These are phyloP conservation scores for Griposia aprilina DNA, from an alignment of 2,888 invertebrate genomes.

Conservation along the genomic window DNA sequence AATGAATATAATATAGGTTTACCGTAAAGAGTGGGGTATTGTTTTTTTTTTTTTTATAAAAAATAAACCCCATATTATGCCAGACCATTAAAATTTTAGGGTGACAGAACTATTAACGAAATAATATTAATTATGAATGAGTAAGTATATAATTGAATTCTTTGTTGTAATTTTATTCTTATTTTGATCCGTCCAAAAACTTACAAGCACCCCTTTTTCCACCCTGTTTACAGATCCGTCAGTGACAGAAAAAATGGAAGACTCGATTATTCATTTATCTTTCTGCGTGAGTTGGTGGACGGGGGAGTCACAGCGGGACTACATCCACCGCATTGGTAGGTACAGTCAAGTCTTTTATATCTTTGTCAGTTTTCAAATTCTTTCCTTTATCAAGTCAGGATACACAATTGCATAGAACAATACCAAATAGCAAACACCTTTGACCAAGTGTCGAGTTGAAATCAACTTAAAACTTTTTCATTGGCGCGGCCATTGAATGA, in stretches of 20 bases:
- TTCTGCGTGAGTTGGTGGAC: slow-evolving; percentile 46
- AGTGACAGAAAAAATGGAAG: slow-evolving; percentile 37
- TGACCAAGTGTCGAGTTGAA: too few species aligned
- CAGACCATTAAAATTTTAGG: not conserved
- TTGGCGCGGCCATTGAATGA: too few species aligned
- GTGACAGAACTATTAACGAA: not conserved
- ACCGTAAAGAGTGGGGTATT: not conserved
- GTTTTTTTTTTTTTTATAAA: not conserved
- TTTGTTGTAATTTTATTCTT: not conserved
- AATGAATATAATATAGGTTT: too few species aligned
- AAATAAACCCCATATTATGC: too few species aligned
- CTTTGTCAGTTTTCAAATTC: too few species aligned
- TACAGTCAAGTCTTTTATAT: too few species aligned
- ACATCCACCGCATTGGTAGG: not conserved
- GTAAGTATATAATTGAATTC: not conserved
- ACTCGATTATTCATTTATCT: slow-evolving; percentile 52
- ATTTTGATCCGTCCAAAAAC: not conserved
- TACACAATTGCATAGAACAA: too few species aligned
- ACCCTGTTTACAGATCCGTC: slow-evolving; percentile 26
- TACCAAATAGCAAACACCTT: too few species aligned
- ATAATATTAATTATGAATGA: not conserved
- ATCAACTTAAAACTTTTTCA: too few species aligned
- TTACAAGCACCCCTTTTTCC: not conserved
- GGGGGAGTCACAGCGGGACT: not conserved
- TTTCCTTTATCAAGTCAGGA: too few species aligned